Base-by-base conservation (phyloP, 1,140 invertebrate species). In the Drosophila biarmipes region DNA sequence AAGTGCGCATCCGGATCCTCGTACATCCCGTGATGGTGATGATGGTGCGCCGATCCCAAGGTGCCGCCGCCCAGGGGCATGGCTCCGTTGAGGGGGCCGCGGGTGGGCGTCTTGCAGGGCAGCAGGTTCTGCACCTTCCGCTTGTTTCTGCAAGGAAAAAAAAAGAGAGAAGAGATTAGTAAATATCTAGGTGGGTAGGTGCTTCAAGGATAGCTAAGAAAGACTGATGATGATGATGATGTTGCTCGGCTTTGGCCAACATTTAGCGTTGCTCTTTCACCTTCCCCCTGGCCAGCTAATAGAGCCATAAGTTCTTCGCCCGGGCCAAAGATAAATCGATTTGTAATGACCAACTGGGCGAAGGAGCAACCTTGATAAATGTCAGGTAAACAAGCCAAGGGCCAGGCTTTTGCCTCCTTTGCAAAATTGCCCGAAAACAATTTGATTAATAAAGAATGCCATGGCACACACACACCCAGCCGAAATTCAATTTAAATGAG, bases 71-170 rank as follows among this genome's bases (percentile, higher is more conserved):
- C 74, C 15, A 92, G 80, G 12, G 91, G 92, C 81, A 86, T 77
- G 68, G 67, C 91, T 46, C 81, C 91, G 29, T 92, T 94, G 58
- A 93, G 91, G 5, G 84, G 93, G 51, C 94, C 93, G 46, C 94
- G 93, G 17, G 94, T 95, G 35, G 94, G 94, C 45, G 93, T 95
- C 91, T 95, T 95, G 92, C 95, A 95, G 19, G 95, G 95, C 69
- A 95, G 92, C 72, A 95, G 93, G 74, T 95, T 95, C 92, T 95
- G 95, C 91, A 95, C 94, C 94, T 95, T 95, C 85, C 95, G 93
- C 90, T 95, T 95, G 90, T 95, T 95, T 90, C 95, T 95, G 93
- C 93, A 90, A 91, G 79, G 66, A 52, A 76, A 14, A 77, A 52
- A 69, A 17, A 62, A 24, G 59, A 42, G 57, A 21, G 10, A 38